Percentiles rank a stretch among this genome's conserved stretches.
phyloP scores from a whole-genome alignment of 2,888 invertebrate species.

The Phytoseiulus persimilis region DNA sequence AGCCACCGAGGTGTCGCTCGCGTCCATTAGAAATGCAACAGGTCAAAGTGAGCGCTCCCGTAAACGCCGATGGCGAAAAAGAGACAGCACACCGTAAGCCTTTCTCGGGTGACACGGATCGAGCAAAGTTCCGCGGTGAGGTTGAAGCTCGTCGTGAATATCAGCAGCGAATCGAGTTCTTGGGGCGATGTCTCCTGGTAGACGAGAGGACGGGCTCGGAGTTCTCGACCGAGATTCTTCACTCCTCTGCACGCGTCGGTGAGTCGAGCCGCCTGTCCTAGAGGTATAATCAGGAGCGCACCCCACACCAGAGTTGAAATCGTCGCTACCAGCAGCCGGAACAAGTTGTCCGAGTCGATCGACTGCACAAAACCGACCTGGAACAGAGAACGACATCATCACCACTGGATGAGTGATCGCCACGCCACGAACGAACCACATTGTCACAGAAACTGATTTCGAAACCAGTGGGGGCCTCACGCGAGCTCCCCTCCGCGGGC shows the following conservation, averaged over 20 bases:
- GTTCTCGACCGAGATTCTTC: constrained; percentile 28
- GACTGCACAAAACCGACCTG: constrained; percentile 34
- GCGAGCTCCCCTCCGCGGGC: too few species aligned
- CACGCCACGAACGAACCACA: too few species aligned
- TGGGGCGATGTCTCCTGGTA: constrained; percentile 23
- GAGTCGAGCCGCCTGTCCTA: constrained; percentile 14
- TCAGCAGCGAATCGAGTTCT: constrained; percentile 19
- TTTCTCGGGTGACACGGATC: not conserved
- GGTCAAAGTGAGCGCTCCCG: constrained; percentile 26
- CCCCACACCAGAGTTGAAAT: constrained; percentile 31
- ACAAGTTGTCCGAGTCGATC: constrained; percentile 25
- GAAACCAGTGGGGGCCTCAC: not conserved
- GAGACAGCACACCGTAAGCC: constrained; percentile 19
- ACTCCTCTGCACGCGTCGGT: constrained; percentile 7
- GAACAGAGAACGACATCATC: not conserved
- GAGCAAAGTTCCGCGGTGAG: constrained; percentile 27
- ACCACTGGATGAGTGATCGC: not conserved
- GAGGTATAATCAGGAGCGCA: constrained; percentile 14
- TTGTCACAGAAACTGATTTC: not conserved
- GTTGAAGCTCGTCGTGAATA: constrained; percentile 25
- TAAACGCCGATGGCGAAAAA: constrained; percentile 14
- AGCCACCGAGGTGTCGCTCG: too few species aligned
- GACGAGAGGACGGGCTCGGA: constrained; percentile 13
- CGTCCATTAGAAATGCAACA: constrained; percentile 11
- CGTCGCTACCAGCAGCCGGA: constrained; percentile 6